These are phyloP conservation scores for Pseudorasbora parva DNA, from an alignment of 2,113 vertebrate species.

Conservation along the genomic window DNA sequence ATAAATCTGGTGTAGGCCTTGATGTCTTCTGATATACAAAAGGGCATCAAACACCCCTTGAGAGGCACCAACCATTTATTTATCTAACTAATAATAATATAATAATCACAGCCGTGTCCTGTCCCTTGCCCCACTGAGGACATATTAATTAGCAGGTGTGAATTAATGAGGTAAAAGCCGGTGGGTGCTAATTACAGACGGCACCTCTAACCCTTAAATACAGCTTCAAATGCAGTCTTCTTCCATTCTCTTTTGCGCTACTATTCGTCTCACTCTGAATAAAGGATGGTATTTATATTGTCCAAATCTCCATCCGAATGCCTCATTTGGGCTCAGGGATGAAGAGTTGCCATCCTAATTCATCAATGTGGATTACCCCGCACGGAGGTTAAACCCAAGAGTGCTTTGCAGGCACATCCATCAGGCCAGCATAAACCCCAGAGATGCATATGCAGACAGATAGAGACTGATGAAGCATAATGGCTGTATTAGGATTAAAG, in stretches of 20 bases:
- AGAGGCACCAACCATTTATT: slow-evolving; percentile 62
- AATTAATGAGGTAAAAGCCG: slow-evolving; percentile 79
- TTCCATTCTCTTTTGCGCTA: slow-evolving; percentile 51
- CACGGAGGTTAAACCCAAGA: slow-evolving; percentile 38
- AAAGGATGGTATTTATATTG: slow-evolving; percentile 48
- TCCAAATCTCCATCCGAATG: slow-evolving; percentile 50
- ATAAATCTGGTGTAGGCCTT: too few species aligned
- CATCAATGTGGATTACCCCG: slow-evolving; percentile 52
- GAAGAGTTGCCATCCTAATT: slow-evolving; percentile 37
- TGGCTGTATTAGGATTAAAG: slow-evolving; percentile 34
- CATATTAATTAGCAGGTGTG: slow-evolving; percentile 75
- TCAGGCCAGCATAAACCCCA: slow-evolving; percentile 26
- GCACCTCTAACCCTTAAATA: slow-evolving; percentile 77
- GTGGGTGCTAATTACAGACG: slow-evolving; percentile 76
- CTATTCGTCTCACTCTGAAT: slow-evolving; percentile 2
- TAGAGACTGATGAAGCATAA: slow-evolving; percentile 35
- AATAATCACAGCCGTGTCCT: slow-evolving; percentile 44
- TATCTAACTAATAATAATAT: slow-evolving; percentile 72
- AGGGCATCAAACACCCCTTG: background rate
- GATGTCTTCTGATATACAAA: background rate
- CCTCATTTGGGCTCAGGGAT: slow-evolving; percentile 33
- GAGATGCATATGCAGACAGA: slow-evolving; percentile 32
- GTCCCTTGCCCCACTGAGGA: slow-evolving; percentile 68
- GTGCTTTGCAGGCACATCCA: slow-evolving; percentile 1
- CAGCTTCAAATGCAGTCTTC: slow-evolving; percentile 62